A percentile compares a stretch with the other conserved stretches of the same genome.
Conservation (phyloP, 2,113 vertebrate species). For the Malurus melanocephalus region DNA sequence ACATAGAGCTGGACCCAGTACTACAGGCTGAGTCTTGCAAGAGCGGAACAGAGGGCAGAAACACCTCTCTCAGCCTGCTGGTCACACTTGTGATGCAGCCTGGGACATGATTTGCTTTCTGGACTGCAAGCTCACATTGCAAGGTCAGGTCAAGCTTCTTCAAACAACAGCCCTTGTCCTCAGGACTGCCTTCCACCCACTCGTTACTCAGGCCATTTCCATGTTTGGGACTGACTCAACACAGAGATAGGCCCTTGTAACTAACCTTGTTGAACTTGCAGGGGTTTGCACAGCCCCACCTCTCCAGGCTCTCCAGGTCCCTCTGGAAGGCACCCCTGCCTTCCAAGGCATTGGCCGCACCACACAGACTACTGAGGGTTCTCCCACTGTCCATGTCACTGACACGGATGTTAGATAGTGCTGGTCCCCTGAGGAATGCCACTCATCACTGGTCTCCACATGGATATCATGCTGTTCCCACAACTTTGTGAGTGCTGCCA, state of each 20-base stretch:
- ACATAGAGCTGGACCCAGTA: background rate
- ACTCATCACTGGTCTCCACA: background rate
- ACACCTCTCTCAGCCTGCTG: background rate
- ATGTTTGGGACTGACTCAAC: background rate
- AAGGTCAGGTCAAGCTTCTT: background rate
- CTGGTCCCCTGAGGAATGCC: fast-evolving
- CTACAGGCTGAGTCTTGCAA: background rate
- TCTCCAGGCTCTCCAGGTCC: background rate
- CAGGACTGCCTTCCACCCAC: background rate
- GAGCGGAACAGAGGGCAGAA: background rate
- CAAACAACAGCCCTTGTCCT: background rate
- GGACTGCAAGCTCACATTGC: background rate
- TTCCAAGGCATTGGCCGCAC: no score
- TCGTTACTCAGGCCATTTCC: background rate
- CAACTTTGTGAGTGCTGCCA: background rate
- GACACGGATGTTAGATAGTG: background rate
- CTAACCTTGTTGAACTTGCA: background rate
- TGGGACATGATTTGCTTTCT: background rate
- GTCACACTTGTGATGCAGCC: background rate
- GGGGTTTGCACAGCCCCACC: background rate
- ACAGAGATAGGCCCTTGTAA: background rate
- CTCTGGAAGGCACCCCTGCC: background rate
- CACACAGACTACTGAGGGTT: background rate
- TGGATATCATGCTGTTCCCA: background rate
- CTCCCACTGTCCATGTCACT: background rate